Evolutionary conservation across 2,797 vertebrate genomes (phyloP).

Genomic region (Acomys russatus): DNA sequence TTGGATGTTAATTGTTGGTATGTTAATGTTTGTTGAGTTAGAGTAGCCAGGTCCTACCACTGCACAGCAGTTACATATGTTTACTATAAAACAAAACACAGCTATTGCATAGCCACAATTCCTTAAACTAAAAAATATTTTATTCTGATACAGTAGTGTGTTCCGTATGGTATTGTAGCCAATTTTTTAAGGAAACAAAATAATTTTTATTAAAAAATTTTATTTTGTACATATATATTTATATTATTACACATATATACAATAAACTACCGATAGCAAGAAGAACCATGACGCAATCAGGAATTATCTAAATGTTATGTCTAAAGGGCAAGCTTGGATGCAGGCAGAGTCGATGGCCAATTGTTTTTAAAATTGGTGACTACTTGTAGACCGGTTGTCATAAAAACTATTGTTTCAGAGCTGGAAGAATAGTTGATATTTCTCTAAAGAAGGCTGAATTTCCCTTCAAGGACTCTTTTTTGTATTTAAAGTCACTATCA

Average conservation of each 20-base stretch:
- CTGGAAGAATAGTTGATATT: slow-evolving; percentile 20
- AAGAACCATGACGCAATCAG: no score
- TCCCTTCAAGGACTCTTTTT: neutral
- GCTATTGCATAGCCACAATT: neutral
- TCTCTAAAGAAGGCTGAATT: slow-evolving; percentile 58
- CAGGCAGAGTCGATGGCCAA: no score
- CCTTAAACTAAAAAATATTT: neutral
- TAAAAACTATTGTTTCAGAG: slow-evolving; percentile 38
- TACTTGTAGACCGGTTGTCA: neutral
- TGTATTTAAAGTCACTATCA: neutral
- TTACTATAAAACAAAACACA: neutral
- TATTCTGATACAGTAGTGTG: neutral
- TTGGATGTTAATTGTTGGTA: neutral
- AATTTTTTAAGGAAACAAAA: neutral
- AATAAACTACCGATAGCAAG: no score
- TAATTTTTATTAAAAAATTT: no score
- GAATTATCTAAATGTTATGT: no score
- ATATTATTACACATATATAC: no score
- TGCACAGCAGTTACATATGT: neutral
- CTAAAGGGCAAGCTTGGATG: no score
- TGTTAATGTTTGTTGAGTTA: neutral
- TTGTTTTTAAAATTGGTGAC: neutral
- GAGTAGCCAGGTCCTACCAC: neutral
- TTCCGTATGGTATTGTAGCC: neutral
- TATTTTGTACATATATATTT: no score